These are phyloP conservation scores for Montipora sp. DNA, from an alignment of 64 coral and sea anemone genomes.

Conservation along the genomic window DNA sequence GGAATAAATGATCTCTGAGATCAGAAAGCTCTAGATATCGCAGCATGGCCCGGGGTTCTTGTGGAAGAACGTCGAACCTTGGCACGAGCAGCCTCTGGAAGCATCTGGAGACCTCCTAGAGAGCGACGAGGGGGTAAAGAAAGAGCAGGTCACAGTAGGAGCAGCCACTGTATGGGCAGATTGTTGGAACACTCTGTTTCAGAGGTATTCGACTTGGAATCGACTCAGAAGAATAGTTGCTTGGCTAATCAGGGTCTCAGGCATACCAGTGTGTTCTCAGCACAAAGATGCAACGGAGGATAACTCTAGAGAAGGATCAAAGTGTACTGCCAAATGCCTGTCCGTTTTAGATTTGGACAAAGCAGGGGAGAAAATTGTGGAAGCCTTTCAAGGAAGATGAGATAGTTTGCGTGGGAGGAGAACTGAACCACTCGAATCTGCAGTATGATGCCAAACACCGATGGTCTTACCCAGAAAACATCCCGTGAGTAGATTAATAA, in stretches of 20 bases:
- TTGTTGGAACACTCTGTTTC: not conserved
- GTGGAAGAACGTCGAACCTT: slow-evolving; percentile 53
- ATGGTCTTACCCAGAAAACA: not conserved
- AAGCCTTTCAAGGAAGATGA: not conserved
- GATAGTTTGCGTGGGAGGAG: not conserved
- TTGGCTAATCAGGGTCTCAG: not conserved
- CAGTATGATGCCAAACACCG: slow-evolving; percentile 31
- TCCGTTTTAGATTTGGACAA: no score
- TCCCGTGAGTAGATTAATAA: no score
- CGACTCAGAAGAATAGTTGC: not conserved
- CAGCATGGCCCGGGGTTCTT: slow-evolving; percentile 58
- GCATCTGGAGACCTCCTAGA: not conserved
- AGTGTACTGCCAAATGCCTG: no score
- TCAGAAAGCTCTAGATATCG: slow-evolving; percentile 45
- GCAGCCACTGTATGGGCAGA: not conserved
- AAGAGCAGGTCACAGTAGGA: not conserved
- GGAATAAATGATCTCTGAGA: slow-evolving; percentile 50
- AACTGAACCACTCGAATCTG: slow-evolving; percentile 17
- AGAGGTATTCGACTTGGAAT: not conserved
- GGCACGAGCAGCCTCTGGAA: slow-evolving; percentile 62
- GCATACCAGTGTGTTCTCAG: not conserved
- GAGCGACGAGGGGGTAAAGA: slow-evolving; percentile 40
- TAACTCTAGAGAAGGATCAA: not conserved
- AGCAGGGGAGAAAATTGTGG: not conserved
- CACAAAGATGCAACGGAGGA: not conserved